These are phyloP conservation scores for Corydoras sp. DNA, from an alignment of 2,113 vertebrate genomes.

Conservation along the genomic window DNA sequence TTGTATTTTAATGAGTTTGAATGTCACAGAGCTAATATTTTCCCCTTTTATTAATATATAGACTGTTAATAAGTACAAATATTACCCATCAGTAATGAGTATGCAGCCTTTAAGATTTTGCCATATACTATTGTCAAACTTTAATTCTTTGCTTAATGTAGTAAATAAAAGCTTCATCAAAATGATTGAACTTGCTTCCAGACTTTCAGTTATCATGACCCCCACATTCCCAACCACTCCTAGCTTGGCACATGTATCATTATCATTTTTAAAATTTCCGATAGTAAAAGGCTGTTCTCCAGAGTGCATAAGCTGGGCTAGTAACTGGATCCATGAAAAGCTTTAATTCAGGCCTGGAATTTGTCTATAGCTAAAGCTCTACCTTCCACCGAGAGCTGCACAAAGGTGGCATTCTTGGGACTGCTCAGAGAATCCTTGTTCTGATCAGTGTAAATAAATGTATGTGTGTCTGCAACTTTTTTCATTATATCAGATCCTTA, in stretches of 20 bases:
- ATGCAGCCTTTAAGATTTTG: too few relatives aligned
- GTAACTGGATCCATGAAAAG: constrained; percentile 50
- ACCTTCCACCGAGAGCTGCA: constrained; percentile 24
- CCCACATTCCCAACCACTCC: not conserved
- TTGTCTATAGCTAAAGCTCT: constrained; percentile 35
- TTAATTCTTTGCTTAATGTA: not conserved
- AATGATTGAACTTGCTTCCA: constrained; percentile 17
- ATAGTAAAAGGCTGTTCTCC: constrained; percentile 36
- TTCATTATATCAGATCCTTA: constrained; percentile 22
- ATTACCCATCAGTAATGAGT: too few relatives aligned
- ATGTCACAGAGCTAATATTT: too few relatives aligned
- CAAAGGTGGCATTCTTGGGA: constrained; percentile 46
- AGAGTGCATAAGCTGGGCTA: constrained; percentile 32
- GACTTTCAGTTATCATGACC: not conserved
- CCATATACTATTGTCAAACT: not conserved
- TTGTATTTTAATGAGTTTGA: not conserved
- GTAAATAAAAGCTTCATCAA: constrained; percentile 2
- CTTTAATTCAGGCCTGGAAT: constrained; percentile 39
- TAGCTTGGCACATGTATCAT: constrained; percentile 39
- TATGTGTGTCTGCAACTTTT: constrained; percentile 21
- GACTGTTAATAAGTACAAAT: too few relatives aligned
- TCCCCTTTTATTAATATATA: too few relatives aligned
- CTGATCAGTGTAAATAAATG: constrained; percentile 36
- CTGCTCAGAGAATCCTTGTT: constrained; percentile 42
- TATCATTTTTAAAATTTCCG: constrained; percentile 49